Percentiles rank a stretch among this genome's conserved stretches.
These are phyloP conservation scores for Argyresthia goedartella DNA, from an alignment of 2,888 invertebrate species.

Conservation along the genomic window DNA sequence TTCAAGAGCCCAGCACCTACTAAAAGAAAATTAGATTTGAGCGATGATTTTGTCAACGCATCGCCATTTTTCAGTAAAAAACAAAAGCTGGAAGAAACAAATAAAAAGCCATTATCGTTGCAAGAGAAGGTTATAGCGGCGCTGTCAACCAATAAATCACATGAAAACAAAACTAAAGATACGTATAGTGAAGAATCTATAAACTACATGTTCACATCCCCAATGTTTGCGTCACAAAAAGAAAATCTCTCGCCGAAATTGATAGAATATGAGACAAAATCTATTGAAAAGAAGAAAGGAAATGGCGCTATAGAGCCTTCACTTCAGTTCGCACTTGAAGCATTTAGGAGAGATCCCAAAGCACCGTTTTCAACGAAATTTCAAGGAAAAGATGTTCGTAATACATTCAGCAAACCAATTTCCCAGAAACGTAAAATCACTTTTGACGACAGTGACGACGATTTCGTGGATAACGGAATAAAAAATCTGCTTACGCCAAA, in stretches of 20 bases:
- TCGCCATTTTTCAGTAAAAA: conserved; percentile 56
- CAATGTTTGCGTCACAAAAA: conserved; percentile 28
- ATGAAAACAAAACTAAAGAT: conserved; percentile 17
- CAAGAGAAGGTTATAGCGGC: conserved; percentile 45
- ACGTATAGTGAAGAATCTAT: conserved; percentile 7
- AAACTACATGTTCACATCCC: conserved; percentile 28
- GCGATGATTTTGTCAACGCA: conserved; percentile 21
- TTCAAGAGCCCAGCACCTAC: conserved; percentile 15
- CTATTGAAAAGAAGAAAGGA: conserved; percentile 12
- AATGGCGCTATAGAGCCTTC: conserved; percentile 25
- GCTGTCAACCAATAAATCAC: conserved; percentile 18
- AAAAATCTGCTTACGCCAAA: not conserved
- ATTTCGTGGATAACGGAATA: conserved; percentile 31
- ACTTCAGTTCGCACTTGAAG: conserved; percentile 43
- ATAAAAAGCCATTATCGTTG: conserved; percentile 26
- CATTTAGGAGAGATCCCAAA: conserved; percentile 34
- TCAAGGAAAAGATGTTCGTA: not conserved
- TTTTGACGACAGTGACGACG: conserved; percentile 53
- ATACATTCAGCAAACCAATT: conserved; percentile 2
- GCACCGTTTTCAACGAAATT: not conserved
- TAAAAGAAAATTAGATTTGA: conserved; percentile 39
- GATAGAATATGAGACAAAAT: not conserved
- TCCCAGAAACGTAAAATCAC: conserved; percentile 25
- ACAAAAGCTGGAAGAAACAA: conserved; percentile 28
- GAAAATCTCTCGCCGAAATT: conserved; percentile 33